Conservation (phyloP, 2,888 invertebrate genomes). For the Octonoba sinensis region DNA sequence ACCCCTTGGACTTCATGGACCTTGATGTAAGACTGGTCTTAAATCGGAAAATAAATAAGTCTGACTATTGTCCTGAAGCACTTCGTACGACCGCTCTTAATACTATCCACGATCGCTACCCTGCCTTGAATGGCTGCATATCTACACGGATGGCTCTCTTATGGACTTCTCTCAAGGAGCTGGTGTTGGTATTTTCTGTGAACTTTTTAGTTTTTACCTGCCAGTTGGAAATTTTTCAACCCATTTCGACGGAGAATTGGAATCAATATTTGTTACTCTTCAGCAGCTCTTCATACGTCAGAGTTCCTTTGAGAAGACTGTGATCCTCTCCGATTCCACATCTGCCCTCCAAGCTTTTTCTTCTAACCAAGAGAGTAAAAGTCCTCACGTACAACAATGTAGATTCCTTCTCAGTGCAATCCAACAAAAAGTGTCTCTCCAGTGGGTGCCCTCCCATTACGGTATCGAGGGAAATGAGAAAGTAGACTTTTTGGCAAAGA, state of each 20-base stretch:
- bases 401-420: too few relatives aligned
- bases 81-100: background rate
- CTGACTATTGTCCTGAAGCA: background rate
- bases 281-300: too few relatives aligned
- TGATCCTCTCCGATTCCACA: too few relatives aligned
- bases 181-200: too few relatives aligned
- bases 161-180: background rate
- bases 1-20: conserved; percentile 2
- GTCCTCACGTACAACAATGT: too few relatives aligned
- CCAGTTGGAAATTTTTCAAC: background rate
- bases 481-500: conserved; percentile 1
- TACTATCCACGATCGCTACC: background rate
- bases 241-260: background rate
- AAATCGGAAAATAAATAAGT: conserved; percentile 4
- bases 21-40: conserved; percentile 10
- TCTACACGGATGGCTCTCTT: too few relatives aligned
- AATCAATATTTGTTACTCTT: conserved; percentile 2
- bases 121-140: background rate
- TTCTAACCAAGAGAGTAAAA: too few relatives aligned
- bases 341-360: too few relatives aligned
- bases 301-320: too few relatives aligned
- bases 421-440: too few relatives aligned
- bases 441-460: conserved; percentile 1
- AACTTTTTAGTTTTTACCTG: background rate
- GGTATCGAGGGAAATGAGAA: background rate